Evolutionary conservation across 2,797 vertebrate species (phyloP), one percentile per base, ranked within the genome.

Genomic region (Rhinophrynus dorsalis): DNA sequence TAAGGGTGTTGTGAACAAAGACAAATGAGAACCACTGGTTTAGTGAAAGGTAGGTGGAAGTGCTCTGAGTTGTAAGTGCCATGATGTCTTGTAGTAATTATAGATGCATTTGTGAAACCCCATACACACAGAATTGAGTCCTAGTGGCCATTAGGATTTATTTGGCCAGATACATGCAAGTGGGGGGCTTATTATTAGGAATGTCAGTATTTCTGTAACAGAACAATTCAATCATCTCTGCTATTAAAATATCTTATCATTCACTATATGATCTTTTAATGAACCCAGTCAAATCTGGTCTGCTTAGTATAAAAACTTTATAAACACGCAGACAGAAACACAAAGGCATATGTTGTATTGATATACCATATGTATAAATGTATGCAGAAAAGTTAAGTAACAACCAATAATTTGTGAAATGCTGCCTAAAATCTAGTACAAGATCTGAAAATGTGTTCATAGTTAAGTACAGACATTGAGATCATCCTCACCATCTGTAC

Each of bases 401-500:
- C 61, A 66, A 29, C 55, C 45, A 59, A 24, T 44, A 66, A 59
- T 73, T 59, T 48, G 69, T 20, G 32, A 52, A 52, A 50, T 42
- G 20, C 27, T 58, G 44, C 38, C 32, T 69, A 45, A 60, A 60
- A 51, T 51, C 37, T 52, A 42, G n/a, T 52, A 59, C 29, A 32
- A 40, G 37, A 40, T 40, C 37, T 17, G 12, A 6, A 40, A 40
- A 40, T n/a, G 37, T n/a, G 6, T 40, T 40, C 15, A 17, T 40
- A 15, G 10, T n/a, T 40, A 12, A 40, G 30, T 1, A 5, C 42
- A 78, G 57, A 73, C 77, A 68, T 48, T 54, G 37, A 76, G 42
- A 77, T 74, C 30, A 12, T 75, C 75, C 67, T 27, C 78, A 61
- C 60, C 68, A 76, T 67, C 77, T 78, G 56, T 59, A 69, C 76